Base-by-base conservation (phyloP, 1,140 invertebrate species). In the Zaprionus inermis region DNA sequence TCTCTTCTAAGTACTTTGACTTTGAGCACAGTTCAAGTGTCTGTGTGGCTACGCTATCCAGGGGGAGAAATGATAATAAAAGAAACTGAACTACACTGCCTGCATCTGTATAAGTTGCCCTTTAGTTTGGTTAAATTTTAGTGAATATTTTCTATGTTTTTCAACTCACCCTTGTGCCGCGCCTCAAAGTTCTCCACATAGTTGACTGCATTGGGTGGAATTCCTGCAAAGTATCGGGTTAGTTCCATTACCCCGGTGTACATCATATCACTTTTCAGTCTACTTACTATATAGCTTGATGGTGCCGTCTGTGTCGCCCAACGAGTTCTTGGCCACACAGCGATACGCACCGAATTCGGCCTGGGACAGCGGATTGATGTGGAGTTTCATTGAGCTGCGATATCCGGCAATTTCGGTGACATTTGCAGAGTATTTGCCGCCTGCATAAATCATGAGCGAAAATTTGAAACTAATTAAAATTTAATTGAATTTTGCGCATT, bases 301-400 rank as follows among this genome's bases (percentile, higher is more conserved):
- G 38, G 95, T 96, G 73, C 97, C 97, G 92, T 97, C 96, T 10
- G 97, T 97, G 80, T 96, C 96, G 10, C 97, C 97, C 9, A 98
- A 93, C 4, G 96, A 96, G 92, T 98, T 98, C 90, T 97, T 97
- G 5, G 97, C 97, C 63, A 98, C 95, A 92, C 98, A 98, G 88
- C 96, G 95, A 89, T 97, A 97, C 7, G 95, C 94, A 30, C 96
- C 96, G 84, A 95, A 97, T 92, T 97, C 96, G 3, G 93, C 91
- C 59, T 92, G 88, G 0, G 93, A 94, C 18, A 97, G 94, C 38
- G 94, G 94, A 85, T 94, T 94, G 82, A 97, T 96, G 20, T 95
- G 96, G 11, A 97, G 93, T 77, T 95, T 96, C 94, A 97, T 96
- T 57, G 96, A 94, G 59, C 96, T 95, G 84, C 96, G 96, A 92